These are phyloP conservation scores for Apolygus lucorum DNA, from an alignment of 1,140 invertebrate species.

Conservation along the genomic window DNA sequence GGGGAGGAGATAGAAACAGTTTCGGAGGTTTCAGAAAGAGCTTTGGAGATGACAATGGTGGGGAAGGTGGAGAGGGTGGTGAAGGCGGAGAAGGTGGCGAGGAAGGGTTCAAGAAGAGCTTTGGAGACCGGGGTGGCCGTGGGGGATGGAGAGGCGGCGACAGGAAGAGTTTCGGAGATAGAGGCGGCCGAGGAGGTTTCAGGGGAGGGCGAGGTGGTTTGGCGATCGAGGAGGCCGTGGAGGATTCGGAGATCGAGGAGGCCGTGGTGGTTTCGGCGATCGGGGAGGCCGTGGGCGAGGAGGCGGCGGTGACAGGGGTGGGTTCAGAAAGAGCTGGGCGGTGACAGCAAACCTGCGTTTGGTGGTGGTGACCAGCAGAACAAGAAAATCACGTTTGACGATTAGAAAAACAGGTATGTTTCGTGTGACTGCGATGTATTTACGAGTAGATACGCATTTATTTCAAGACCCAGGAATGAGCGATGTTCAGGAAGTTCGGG, in stretches of 20 bases:
- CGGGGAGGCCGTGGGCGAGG: slow-evolving; percentile 35
- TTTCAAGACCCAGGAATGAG: no score
- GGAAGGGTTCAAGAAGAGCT: no score
- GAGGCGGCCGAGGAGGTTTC: slow-evolving; percentile 35
- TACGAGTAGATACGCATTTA: no score
- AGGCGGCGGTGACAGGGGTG: slow-evolving; percentile 39
- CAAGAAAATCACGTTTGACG: slow-evolving; percentile 79
- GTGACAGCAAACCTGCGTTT: slow-evolving; percentile 33
- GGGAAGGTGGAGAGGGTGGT: no score
- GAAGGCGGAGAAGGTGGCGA: slow-evolving; percentile 41
- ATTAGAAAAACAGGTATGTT: slow-evolving; percentile 36
- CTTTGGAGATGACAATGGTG: slow-evolving; percentile 29
- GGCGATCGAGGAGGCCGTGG: slow-evolving; percentile 38
- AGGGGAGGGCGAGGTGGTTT: slow-evolving; percentile 32
- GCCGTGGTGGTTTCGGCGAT: slow-evolving; percentile 31
- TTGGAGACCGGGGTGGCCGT: slow-evolving; percentile 37
- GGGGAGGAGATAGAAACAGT: slow-evolving; percentile 35
- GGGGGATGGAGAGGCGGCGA: slow-evolving; percentile 36
- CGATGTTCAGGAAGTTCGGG: no score
- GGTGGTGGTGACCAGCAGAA: slow-evolving; percentile 48
- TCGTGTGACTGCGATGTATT: not conserved
- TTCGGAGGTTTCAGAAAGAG: slow-evolving; percentile 26
- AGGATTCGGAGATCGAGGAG: slow-evolving; percentile 34
- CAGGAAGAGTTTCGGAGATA: slow-evolving; percentile 36
- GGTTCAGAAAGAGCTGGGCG: slow-evolving; percentile 40